Base-by-base conservation (phyloP, 2,797 vertebrate species). In the Falco berigora region DNA sequence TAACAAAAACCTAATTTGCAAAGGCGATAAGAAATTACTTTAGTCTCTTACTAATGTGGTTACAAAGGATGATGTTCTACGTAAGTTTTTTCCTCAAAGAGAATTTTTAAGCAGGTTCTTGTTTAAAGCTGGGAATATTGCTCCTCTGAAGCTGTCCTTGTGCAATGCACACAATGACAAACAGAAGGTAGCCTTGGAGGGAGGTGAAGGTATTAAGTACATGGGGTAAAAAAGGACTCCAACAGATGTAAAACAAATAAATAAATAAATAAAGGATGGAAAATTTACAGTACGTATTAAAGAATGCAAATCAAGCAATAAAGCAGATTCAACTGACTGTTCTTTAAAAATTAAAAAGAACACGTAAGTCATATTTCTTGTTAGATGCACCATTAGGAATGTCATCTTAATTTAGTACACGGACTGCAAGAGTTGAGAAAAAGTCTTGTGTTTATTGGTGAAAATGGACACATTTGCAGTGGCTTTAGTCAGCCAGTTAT, bases 121-220 rank as follows among this genome's bases (percentile, higher is more conserved):
- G 81, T 97, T 97, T 96, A 96, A 97, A 96, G 95, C 91, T 91
- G 52, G 77, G 76, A 88, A 62, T 64, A 71, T 47, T 94, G 75
- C 91, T 95, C 22, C 10, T 97, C 92, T 97, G 97, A 98, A 97
- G 90, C 81, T 94, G 96, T 82, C 97, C 97, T 98, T 97, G 95
- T 81, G 80, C 88, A 86, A 46, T 19, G 68, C 56, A 76, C 75
- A 92, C 96, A 97, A 95, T 95, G 96, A 97, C 95, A 98, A 95
- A 95, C 69, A 95, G 56, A 95, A 92, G 56, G 47, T 19, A 73
- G 64, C 32, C 58, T 42, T 47, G 25, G 69, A 92, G 20, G 92
- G 19, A 93, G 80, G 85, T 87, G 71, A 93, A 91, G 78, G 49
- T 55, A 73, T 53, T 83, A 55, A 73, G 66, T 47, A 71, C 9